Conservation (phyloP, 64 coral and sea anemone genomes). For the Montipora cactus region DNA sequence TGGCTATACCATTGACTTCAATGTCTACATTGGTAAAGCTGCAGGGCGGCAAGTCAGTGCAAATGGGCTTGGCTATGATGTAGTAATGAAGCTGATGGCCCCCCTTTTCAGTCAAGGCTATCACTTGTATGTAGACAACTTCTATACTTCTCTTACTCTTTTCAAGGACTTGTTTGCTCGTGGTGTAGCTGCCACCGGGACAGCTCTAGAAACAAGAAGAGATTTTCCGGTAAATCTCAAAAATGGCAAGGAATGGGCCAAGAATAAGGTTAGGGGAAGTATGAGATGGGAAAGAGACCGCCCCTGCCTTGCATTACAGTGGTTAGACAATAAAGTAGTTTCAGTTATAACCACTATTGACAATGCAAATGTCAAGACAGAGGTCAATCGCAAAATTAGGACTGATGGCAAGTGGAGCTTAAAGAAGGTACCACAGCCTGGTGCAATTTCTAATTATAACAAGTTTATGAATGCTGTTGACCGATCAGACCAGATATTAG, state of each 20-base stretch:
- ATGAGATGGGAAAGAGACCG: slow-evolving; percentile 33
- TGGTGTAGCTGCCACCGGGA: too few species aligned
- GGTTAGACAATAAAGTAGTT: slow-evolving; percentile 31
- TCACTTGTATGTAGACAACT: too few species aligned
- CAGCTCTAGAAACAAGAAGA: too few species aligned
- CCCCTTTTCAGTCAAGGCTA: too few species aligned
- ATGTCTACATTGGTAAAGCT: too few species aligned
- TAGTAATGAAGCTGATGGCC: too few species aligned
- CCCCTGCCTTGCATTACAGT: slow-evolving; percentile 8
- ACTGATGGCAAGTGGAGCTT: slow-evolving; percentile 1
- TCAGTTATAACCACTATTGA: slow-evolving; percentile 22
- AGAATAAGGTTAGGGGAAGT: slow-evolving; percentile 7
- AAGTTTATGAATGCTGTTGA: slow-evolving; percentile 70
- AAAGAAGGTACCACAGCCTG: slow-evolving; percentile 21
- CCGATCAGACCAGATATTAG: slow-evolving; percentile 40
- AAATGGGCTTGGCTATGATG: too few species aligned
- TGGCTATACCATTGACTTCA: too few species aligned
- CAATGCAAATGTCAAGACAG: slow-evolving; percentile 5
- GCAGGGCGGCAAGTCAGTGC: too few species aligned
- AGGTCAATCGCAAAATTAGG: neutral
- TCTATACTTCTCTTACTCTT: too few species aligned
- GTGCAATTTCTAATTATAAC: slow-evolving; percentile 25
- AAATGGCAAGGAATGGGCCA: slow-evolving; percentile 4
- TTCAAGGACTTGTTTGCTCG: too few species aligned
- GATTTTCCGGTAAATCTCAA: slow-evolving; percentile 1